These are phyloP conservation scores for Drosophila paulistorum DNA, from an alignment of 1,140 invertebrate genomes.

Conservation along the genomic window DNA sequence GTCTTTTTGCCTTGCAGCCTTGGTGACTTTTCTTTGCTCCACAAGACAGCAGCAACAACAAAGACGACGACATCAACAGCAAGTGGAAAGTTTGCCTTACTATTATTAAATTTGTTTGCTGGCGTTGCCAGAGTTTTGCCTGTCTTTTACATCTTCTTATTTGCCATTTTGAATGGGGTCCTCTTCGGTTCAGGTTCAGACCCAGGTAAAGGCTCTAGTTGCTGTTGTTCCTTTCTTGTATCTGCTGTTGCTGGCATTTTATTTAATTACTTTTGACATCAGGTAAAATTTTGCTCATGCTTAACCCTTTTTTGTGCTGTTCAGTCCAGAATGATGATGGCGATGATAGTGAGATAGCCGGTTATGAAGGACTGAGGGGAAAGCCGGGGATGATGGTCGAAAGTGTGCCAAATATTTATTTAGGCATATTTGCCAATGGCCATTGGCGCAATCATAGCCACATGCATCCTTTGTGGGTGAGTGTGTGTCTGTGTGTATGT, in stretches of 20 bases:
- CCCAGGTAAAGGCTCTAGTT: neutral
- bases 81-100: conserved; percentile 27
- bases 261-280: conserved; percentile 78
- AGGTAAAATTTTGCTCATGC: conserved; percentile 64
- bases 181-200: no score
- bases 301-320: conserved; percentile 36
- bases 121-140: conserved; percentile 38
- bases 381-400: conserved; percentile 21
- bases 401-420: conserved; percentile 77
- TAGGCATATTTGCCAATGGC: conserved; percentile 72
- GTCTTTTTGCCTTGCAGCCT: neutral
- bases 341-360: conserved; percentile 23
- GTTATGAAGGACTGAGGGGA: neutral
- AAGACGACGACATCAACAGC: neutral
- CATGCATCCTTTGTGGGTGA: conserved; percentile 1
- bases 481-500: neutral
- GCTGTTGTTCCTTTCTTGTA: conserved; percentile 14
- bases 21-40: neutral
- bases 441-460: conserved; percentile 38
- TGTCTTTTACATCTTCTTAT: conserved; percentile 23
- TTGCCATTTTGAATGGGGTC: conserved; percentile 14
- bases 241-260: conserved; percentile 67
- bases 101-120: conserved; percentile 50
- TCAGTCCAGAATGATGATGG: no score
- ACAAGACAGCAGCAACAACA: neutral